Evolutionary conservation across 2,113 vertebrate species (phyloP).

Genomic region (Trochalopteron elliotii): DNA sequence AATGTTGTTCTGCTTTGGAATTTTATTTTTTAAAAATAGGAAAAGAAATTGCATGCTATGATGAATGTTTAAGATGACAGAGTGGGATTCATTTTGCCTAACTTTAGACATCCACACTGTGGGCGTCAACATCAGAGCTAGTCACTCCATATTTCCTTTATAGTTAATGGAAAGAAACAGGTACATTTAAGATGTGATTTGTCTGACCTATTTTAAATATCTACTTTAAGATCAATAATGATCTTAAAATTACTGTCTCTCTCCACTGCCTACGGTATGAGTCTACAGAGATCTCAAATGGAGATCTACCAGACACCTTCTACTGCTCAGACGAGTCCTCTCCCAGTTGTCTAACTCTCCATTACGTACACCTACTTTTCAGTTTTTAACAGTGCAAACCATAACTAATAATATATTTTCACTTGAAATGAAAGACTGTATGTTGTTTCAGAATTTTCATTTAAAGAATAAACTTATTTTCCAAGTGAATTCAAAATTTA

Average conservation of each 20-base stretch:
- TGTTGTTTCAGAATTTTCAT: neutral
- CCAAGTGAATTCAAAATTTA: neutral
- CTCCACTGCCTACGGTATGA: neutral
- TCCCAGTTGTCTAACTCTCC: neutral
- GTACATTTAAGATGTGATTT: neutral
- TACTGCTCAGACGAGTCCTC: neutral
- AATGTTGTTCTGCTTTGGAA: neutral
- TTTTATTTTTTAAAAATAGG: neutral
- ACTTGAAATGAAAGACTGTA: neutral
- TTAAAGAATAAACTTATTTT: neutral
- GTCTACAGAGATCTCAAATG: neutral
- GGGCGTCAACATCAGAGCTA: neutral
- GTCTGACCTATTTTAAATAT: neutral
- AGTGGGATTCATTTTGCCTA: neutral
- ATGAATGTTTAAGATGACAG: neutral
- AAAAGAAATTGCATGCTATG: neutral
- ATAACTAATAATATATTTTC: neutral
- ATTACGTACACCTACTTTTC: neutral
- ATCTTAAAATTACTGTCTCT: neutral
- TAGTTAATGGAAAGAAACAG: neutral
- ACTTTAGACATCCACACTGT: neutral
- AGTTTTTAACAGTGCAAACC: neutral
- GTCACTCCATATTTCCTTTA: neutral
- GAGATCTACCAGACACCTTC: neutral
- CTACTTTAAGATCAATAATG: neutral